Conservation (phyloP, 2,888 invertebrate species). For the Synanthedon andrenaeformis region DNA sequence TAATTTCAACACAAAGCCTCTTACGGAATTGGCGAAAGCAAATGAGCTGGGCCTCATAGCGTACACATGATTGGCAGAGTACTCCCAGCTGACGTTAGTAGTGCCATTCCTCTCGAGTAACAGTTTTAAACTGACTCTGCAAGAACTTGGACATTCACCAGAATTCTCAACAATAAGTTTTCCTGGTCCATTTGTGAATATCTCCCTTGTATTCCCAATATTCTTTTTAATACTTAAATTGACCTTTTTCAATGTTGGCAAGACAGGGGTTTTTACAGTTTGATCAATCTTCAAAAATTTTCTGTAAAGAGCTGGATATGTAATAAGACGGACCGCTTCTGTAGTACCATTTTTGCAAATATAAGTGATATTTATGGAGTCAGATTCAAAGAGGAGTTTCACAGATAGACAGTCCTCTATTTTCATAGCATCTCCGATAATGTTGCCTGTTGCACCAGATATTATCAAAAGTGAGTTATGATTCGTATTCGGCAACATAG, state of each 20-base stretch:
- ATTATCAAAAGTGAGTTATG: conserved; percentile 76
- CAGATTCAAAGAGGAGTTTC: conserved; percentile 67
- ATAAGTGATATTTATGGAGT: conserved; percentile 60
- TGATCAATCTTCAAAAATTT: conserved; percentile 44
- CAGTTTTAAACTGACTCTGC: conserved; percentile 72
- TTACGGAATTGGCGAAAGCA: conserved; percentile 71
- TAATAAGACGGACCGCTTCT: conserved; percentile 61
- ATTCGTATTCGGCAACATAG: conserved; percentile 55
- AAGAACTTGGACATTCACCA: conserved; percentile 77
- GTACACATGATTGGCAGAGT: conserved; percentile 73
- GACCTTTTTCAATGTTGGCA: conserved; percentile 54
- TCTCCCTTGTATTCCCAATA: conserved; percentile 67
- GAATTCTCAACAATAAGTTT: conserved; percentile 78
- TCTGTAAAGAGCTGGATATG: conserved; percentile 36
- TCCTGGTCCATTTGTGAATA: conserved; percentile 72
- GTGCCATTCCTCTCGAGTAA: conserved; percentile 67
- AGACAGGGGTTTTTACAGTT: conserved; percentile 26
- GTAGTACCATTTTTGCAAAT: conserved; percentile 71
- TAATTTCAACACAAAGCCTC: conserved; percentile 84
- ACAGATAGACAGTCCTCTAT: conserved; percentile 72
- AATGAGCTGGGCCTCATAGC: conserved; percentile 80
- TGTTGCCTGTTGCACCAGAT: conserved; percentile 77
- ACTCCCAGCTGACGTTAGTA: conserved; percentile 71
- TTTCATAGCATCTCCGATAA: conserved; percentile 73
- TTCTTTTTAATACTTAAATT: conserved; percentile 69